These are phyloP conservation scores for Acanthaster planci DNA, from an alignment of 35 echinoderm and acorn worm species.

Conservation along the genomic window DNA sequence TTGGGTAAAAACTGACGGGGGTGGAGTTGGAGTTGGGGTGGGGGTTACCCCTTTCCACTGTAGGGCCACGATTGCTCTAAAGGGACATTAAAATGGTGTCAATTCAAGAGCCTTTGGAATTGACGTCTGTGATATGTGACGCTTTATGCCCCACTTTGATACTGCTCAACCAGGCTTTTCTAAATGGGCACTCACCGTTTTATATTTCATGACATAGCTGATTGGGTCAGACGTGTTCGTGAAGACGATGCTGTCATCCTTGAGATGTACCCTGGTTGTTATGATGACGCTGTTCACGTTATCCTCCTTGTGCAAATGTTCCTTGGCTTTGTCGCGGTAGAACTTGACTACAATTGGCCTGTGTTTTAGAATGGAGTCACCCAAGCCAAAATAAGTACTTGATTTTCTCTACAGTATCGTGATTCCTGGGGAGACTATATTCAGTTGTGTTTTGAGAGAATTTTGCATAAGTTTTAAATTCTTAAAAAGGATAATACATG, in stretches of 20 bases:
- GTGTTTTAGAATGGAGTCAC: background rate
- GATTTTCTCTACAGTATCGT: background rate
- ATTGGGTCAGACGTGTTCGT: slow-evolving; percentile 57
- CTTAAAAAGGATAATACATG: too few species aligned
- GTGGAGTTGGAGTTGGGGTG: too few species aligned
- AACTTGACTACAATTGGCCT: slow-evolving; percentile 77
- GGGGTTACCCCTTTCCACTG: too few species aligned
- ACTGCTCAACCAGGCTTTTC: too few species aligned
- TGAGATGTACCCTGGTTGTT: slow-evolving; percentile 45
- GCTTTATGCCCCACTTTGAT: too few species aligned
- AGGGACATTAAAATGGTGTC: background rate
- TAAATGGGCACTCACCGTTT: slow-evolving; percentile 42
- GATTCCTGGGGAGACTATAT: too few species aligned
- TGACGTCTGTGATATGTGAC: too few species aligned
- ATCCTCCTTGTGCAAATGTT: slow-evolving; percentile 74
- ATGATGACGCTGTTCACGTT: slow-evolving; percentile 82
- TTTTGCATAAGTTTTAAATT: too few species aligned
- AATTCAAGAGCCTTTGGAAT: background rate
- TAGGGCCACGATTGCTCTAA: too few species aligned
- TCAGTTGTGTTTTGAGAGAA: too few species aligned
- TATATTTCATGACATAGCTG: slow-evolving; percentile 46
- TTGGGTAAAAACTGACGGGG: too few species aligned
- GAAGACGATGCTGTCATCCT: slow-evolving; percentile 30
- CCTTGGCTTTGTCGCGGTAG: slow-evolving; percentile 74
- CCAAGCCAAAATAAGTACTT: background rate